These are phyloP conservation scores for Volucella inflata DNA, from an alignment of 2,888 invertebrate genomes.

Conservation along the genomic window DNA sequence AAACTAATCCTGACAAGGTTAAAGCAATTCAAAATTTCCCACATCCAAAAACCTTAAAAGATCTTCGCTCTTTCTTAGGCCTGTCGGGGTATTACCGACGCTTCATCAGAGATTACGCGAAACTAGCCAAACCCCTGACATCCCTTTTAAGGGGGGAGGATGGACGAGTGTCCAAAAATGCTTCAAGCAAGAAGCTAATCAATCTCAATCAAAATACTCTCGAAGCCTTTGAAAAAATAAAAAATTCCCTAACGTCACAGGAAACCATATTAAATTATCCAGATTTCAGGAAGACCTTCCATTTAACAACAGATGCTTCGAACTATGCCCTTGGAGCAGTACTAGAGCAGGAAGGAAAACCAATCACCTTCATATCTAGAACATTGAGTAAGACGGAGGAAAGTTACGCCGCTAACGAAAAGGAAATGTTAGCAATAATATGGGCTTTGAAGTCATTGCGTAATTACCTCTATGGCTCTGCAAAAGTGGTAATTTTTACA, in stretches of 20 bases:
- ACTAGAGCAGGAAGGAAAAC: conserved; percentile 76
- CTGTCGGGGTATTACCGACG: conserved; percentile 40
- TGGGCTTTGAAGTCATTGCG: too few relatives aligned
- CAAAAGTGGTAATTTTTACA: conserved; percentile 68
- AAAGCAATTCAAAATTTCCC: conserved; percentile 52
- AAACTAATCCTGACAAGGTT: conserved; percentile 54
- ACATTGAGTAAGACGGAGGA: conserved; percentile 55
- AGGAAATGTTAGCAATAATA: too few relatives aligned
- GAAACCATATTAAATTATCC: too few relatives aligned
- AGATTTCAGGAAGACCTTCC: too few relatives aligned
- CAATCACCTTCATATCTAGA: conserved; percentile 50
- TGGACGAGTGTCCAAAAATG: conserved; percentile 46
- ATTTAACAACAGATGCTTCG: conserved; percentile 78
- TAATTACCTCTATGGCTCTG: conserved; percentile 79
- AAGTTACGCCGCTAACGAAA: conserved; percentile 60
- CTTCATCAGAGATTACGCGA: conserved; percentile 56
- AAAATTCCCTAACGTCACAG: too few relatives aligned
- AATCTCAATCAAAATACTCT: conserved; percentile 14
- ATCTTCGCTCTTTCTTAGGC: conserved; percentile 39
- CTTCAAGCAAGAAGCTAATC: conserved; percentile 43
- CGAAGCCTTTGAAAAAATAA: conserved; percentile 41
- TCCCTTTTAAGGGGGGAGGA: conserved; percentile 64
- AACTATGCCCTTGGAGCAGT: conserved; percentile 77
- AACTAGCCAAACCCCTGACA: conserved; percentile 54
- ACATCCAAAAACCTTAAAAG: conserved; percentile 24